These are phyloP conservation scores for Coregonus clupeaformis DNA, from an alignment of 2,113 vertebrate species.

Conservation along the genomic window DNA sequence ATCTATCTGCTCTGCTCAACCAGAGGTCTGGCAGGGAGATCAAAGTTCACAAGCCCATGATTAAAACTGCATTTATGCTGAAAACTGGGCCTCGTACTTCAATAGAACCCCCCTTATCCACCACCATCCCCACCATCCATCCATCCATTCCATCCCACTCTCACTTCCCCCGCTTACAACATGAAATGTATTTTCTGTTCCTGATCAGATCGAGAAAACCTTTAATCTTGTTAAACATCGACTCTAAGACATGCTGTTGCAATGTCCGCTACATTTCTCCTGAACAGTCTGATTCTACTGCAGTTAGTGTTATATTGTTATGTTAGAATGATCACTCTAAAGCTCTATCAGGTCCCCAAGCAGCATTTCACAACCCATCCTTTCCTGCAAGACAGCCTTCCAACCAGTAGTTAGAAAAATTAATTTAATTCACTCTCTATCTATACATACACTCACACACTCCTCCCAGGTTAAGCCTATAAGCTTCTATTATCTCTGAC, in stretches of 20 bases:
- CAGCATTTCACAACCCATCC: constrained; percentile 10
- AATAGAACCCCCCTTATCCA: not conserved
- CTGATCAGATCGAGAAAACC: constrained; percentile 26
- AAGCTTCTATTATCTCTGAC: constrained; percentile 44
- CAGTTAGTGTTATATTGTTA: constrained; percentile 2
- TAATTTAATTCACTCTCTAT: not conserved
- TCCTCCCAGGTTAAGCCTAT: not conserved
- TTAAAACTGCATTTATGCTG: constrained; percentile 29
- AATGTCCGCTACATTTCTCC: constrained; percentile 18
- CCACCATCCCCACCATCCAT: no score
- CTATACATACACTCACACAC: not conserved
- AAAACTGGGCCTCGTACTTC: constrained; percentile 4
- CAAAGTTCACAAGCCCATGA: constrained; percentile 24
- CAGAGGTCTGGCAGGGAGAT: not conserved
- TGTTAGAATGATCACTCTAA: constrained; percentile 10
- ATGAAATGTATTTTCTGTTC: constrained; percentile 29
- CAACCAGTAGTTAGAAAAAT: constrained; percentile 18
- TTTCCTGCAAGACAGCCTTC: constrained; percentile 19
- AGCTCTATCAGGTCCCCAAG: constrained; percentile 10
- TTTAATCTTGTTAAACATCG: constrained; percentile 35
- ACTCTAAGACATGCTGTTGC: constrained; percentile 13
- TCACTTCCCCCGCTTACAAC: constrained; percentile 16
- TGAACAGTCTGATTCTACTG: not conserved
- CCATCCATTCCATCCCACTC: not conserved
- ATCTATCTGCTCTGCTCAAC: not conserved